Evolutionary conservation across 2,113 vertebrate genomes (phyloP), one percentile per base, ranked within the genome.

Genomic region (Ageneiosus marmoratus): DNA sequence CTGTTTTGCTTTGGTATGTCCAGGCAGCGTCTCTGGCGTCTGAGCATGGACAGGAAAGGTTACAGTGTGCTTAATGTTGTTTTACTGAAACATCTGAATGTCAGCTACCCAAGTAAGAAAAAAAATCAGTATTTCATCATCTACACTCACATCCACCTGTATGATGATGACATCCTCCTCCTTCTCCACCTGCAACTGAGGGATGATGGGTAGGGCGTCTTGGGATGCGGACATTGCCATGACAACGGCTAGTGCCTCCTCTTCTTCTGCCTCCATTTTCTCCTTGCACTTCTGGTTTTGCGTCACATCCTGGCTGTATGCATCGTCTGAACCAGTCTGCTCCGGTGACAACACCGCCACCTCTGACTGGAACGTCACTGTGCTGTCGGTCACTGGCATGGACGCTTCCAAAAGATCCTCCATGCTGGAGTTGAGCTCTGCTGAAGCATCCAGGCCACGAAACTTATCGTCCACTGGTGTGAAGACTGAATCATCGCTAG

Each of bases 161-260:
- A 97, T 95, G 27, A 97, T 96, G 86, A 97, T 96, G 77, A 97
- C 93, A 83, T 97, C 96, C 84, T 96, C 94, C 85, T 93, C 95
- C 83, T 96, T 96, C 85, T 95, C 93, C 0, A 97, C 95, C 81
- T 96, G 96, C 11, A 97, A 90, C 1, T 97, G 96, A 4, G 95
- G 96, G 88, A 97, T 95, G 78, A 93, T 0, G 76, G 96, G 96
- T 55, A 97, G 89, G n/a, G 96, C 95, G 86, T 97, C 96, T 89
- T 97, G 96, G n/a, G 96, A 97, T 0, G 95, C 95, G 1, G 96
- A 97, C 95, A 96, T 95, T n/a, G 96, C 96, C 94, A 97, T 96
- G 86, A 94, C 94, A 69, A 96, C 92, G 1, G 96, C 95, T 88
- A 97, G 90, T 24, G 96, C 96, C 90, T 95, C 96, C 73, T 97